A percentile compares a stretch with the other conserved stretches of the same genome.
Evolutionary conservation across 30 jellyfish, hydroid and myxozoan genomes (phyloP).

Genomic region (Sanderia malayensis): DNA sequence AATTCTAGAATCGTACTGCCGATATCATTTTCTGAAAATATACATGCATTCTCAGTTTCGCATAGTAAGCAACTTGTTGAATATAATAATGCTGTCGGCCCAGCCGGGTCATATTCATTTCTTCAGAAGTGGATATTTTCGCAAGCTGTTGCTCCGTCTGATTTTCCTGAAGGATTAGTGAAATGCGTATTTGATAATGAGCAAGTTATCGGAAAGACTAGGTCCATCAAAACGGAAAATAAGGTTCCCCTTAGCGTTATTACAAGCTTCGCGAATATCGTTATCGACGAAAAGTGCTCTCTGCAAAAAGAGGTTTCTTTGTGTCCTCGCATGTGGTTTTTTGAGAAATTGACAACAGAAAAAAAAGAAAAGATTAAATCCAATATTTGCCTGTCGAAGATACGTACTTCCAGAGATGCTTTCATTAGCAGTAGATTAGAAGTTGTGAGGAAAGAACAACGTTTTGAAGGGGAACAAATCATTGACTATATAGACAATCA

Average conservation of each 20-base stretch:
- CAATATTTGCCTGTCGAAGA: not conserved
- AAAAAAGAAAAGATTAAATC: not conserved
- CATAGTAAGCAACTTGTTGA: slow-evolving; percentile 9
- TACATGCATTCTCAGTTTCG: not conserved
- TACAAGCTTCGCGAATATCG: slow-evolving; percentile 19
- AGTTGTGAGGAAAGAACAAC: not conserved
- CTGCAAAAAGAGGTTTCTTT: not conserved
- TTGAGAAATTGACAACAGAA: not conserved
- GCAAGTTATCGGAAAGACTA: slow-evolving; percentile 42
- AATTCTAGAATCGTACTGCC: slow-evolving; percentile 12
- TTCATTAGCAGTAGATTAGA: slow-evolving; percentile 11
- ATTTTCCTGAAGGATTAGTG: slow-evolving; percentile 21
- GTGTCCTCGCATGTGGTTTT: slow-evolving; percentile 26
- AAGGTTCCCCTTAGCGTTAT: slow-evolving; percentile 47
- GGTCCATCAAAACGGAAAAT: slow-evolving; percentile 22
- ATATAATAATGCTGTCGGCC: not conserved
- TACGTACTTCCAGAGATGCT: slow-evolving; percentile 4
- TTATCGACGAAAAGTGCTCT: not conserved
- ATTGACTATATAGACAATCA: slow-evolving; percentile 10
- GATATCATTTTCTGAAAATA: not conserved
- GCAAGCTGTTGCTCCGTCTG: slow-evolving; percentile 6
- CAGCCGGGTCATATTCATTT: slow-evolving; percentile 36
- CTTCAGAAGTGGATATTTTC: slow-evolving; percentile 16
- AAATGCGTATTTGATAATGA: slow-evolving; percentile 38
- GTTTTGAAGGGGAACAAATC: not conserved